A percentile compares a stretch with the other conserved stretches of the same genome.
phyloP scores from a whole-genome alignment of 35 echinoderm and acorn worm genomes.

The Stichopus chloronotus region DNA sequence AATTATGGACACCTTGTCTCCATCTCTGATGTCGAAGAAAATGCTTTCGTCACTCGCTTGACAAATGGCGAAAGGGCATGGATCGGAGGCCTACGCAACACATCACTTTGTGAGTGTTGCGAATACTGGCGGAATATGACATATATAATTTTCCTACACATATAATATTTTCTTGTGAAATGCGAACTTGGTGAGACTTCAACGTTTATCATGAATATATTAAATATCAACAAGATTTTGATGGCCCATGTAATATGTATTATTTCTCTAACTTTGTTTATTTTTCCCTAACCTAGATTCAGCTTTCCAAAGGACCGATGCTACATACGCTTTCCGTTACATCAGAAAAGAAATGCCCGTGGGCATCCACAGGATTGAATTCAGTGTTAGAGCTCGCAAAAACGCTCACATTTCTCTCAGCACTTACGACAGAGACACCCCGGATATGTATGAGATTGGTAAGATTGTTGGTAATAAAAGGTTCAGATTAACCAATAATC shows the following conservation, averaged over 20 bases:
- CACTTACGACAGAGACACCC: not conserved
- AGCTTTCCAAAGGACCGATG: not conserved
- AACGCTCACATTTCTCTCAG: slow-evolving; percentile 54
- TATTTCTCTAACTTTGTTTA: too few species aligned
- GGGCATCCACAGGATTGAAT: slow-evolving; percentile 50
- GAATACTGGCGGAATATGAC: not conserved
- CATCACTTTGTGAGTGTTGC: slow-evolving; percentile 36
- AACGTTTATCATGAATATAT: too few species aligned
- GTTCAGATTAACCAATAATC: not conserved
- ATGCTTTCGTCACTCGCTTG: slow-evolving; percentile 43
- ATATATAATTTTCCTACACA: too few species aligned
- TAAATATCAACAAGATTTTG: too few species aligned
- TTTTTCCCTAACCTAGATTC: not conserved
- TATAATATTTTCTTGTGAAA: too few species aligned
- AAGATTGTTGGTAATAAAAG: not conserved
- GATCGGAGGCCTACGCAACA: slow-evolving; percentile 31
- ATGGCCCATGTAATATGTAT: too few species aligned
- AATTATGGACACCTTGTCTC: slow-evolving; percentile 41
- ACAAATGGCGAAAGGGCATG: slow-evolving; percentile 14
- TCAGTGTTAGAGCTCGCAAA: slow-evolving; percentile 50
- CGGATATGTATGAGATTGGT: slow-evolving; percentile 62
- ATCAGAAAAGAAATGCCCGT: slow-evolving; percentile 1
- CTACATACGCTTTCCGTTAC: slow-evolving; percentile 32
- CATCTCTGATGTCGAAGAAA: slow-evolving; percentile 41
- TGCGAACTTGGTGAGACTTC: too few species aligned